Percentiles rank a stretch among this genome's conserved stretches.
Evolutionary conservation across 2,797 vertebrate species (phyloP).

Genomic region (Philypnodon macrostomus): DNA sequence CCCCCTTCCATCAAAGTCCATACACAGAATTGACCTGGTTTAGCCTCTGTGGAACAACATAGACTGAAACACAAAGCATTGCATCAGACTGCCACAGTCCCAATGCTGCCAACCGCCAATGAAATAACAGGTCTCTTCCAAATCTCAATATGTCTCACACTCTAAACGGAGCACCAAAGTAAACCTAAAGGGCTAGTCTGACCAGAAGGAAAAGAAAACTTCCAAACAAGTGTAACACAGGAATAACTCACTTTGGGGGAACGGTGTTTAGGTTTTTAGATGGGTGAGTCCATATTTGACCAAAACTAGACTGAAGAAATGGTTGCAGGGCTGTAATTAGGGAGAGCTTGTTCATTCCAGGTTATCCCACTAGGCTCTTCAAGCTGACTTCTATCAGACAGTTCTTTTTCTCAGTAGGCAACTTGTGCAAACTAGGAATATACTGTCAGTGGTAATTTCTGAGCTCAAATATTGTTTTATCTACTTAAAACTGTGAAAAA

Average conservation of each 20-base stretch:
- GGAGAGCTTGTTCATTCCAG: constrained; percentile 40
- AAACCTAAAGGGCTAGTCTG: constrained; percentile 65
- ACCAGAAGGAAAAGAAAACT: constrained; percentile 32
- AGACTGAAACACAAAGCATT: constrained; percentile 34
- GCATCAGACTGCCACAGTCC: constrained; percentile 71
- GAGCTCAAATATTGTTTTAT: too few species aligned
- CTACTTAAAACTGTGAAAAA: too few species aligned
- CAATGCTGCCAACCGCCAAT: constrained; percentile 52
- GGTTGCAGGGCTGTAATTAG: constrained; percentile 56
- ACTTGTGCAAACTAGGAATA: neutral
- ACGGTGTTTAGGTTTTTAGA: constrained; percentile 55
- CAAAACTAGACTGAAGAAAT: constrained; percentile 42
- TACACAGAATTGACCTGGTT: constrained; percentile 59
- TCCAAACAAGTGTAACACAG: constrained; percentile 55
- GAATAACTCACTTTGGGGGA: constrained; percentile 51
- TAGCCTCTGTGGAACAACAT: constrained; percentile 41
- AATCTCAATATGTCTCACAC: constrained; percentile 72
- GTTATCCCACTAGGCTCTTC: constrained; percentile 35
- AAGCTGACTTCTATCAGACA: neutral
- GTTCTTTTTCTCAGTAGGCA: neutral
- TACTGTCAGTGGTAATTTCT: too few species aligned
- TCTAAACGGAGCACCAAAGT: constrained; percentile 74
- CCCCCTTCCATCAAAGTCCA: constrained; percentile 32
- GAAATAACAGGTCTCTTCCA: constrained; percentile 76
- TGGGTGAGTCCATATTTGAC: constrained; percentile 43